phyloP scores from a whole-genome alignment of 2,888 invertebrate species.

The Encarsia formosa region DNA sequence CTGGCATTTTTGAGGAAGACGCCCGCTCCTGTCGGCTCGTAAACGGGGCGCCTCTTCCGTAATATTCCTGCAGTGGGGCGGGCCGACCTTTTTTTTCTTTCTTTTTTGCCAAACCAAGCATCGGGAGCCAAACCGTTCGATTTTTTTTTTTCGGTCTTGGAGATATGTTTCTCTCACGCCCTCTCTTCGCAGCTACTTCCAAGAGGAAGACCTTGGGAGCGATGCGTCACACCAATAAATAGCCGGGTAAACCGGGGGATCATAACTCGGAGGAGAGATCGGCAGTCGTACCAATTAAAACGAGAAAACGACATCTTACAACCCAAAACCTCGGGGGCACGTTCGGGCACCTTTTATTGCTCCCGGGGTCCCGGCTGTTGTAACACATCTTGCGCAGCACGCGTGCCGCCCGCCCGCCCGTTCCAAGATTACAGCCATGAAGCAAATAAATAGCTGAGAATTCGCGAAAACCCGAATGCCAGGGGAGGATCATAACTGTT shows the following conservation, averaged over 20 bases:
- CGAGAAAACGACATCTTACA: slow-evolving; percentile 28
- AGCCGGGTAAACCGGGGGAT: slow-evolving; percentile 12
- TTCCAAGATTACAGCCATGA: neutral
- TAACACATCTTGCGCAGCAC: neutral
- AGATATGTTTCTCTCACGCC: slow-evolving; percentile 13
- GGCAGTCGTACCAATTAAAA: slow-evolving; percentile 23
- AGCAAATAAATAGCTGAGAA: no score
- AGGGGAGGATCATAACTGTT: neutral
- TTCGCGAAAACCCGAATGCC: no score
- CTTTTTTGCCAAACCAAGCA: no score
- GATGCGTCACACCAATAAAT: slow-evolving; percentile 17
- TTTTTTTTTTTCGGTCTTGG: neutral
- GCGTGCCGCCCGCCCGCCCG: neutral
- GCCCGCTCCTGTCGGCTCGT: slow-evolving; percentile 34
- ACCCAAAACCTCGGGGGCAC: neutral
- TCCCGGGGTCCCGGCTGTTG: no score
- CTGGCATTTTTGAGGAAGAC: slow-evolving; percentile 2
- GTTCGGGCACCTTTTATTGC: slow-evolving; percentile 25
- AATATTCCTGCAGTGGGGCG: neutral
- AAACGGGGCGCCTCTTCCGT: slow-evolving; percentile 27
- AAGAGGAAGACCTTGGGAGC: neutral
- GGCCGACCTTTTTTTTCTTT: neutral
- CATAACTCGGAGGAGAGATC: slow-evolving; percentile 8
- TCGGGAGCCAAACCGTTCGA: neutral
- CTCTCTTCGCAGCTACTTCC: slow-evolving; percentile 4